Evolutionary conservation across 2,797 vertebrate genomes (phyloP), one percentile per base, ranked within the genome.

Genomic region (Graptemys geographica): DNA sequence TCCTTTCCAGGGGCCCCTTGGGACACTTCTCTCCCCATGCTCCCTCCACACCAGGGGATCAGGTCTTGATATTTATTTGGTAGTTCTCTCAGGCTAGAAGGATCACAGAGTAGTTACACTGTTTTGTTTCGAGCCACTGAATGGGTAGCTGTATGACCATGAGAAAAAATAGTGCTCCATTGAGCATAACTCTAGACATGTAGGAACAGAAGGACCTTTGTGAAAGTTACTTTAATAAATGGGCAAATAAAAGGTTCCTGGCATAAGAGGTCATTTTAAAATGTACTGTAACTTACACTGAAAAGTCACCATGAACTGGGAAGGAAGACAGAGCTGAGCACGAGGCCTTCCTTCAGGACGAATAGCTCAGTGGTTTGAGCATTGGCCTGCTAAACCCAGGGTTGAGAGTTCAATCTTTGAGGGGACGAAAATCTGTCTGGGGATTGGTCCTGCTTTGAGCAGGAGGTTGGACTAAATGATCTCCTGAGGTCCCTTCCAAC

Each of bases 51-150:
- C 81, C 90, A 83, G 93, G 94, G 96, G 86, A n/a, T 83, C 82
- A 89, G 55, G 93, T 79, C 94, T 97, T 5, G 0, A 92, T 88
- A 51, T 53, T 90, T 81, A 55, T 23, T 55, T 55, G 23, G 21
- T 55, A 79, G 59, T 88, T 89, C 96, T 90, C 2, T 94, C 84
- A 92, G 96, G 94, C 96, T 96, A 95, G 94, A 95, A 95, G 95
- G 94, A 93, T 94, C 16, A 96, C 96, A 96, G 96, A 96, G 86
- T 65, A 41, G 78, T 12, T 87, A 72, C 33, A 80, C 57, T 59
- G 83, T 90, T 96, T 19, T 94, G 90, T 1, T 0, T 96, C 90
- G 59, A 94, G 86, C 83, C 87, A 81, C 92, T 49, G 83, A 95
- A 27, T 57, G 83, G 90, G 89, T 94, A 88, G 69, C 69, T 37